Evolutionary conservation across 2,888 invertebrate genomes (phyloP).

Genomic region (Zaprionus bogoriensis): DNA sequence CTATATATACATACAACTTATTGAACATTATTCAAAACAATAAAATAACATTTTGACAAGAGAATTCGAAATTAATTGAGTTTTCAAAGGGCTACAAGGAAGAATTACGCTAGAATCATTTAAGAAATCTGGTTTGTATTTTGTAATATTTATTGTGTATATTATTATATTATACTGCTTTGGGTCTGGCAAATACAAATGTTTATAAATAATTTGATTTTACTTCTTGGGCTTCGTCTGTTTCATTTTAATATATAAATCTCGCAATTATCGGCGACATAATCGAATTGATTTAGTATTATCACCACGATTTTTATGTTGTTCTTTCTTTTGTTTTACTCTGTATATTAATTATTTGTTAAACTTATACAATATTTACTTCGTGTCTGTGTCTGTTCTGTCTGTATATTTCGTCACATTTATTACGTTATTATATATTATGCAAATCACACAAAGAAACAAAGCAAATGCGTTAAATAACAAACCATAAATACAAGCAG

Average conservation of each 20-base stretch:
- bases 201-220: conserved; percentile 72
- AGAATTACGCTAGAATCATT: too few relatives aligned
- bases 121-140: conserved; percentile 15
- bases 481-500: conserved; percentile 27
- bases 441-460: conserved; percentile 34
- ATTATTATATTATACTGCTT: conserved; percentile 56
- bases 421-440: conserved; percentile 22
- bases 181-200: conserved; percentile 68
- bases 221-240: conserved; percentile 36
- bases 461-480: conserved; percentile 38
- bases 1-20: conserved; percentile 9
- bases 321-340: conserved; percentile 29
- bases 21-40: conserved; percentile 16
- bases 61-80: background rate
- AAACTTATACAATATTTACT: conserved; percentile 54
- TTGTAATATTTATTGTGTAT: conserved; percentile 63
- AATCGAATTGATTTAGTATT: conserved; percentile 52
- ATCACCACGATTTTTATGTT: conserved; percentile 53
- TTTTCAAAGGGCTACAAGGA: background rate
- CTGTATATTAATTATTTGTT: conserved; percentile 49
- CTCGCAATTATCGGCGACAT: conserved; percentile 58
- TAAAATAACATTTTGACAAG: conserved; percentile 36
- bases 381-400: conserved; percentile 31
- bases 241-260: conserved; percentile 59
- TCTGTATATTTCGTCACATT: conserved; percentile 12